Conservation (phyloP, 2,797 vertebrate species). For the Melanotaenia maccullochi region DNA sequence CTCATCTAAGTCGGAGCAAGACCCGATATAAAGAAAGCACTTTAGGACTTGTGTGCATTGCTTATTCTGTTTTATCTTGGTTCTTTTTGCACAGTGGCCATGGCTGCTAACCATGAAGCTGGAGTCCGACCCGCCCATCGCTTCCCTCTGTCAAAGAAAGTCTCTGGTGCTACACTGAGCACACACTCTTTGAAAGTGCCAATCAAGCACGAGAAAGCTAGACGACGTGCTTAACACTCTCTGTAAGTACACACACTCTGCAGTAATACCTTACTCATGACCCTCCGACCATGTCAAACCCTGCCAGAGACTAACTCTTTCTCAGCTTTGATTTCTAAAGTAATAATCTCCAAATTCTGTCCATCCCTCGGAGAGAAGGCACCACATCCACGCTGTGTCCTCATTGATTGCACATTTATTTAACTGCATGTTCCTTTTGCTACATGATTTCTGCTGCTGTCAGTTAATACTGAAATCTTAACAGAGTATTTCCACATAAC, state of each 20-base stretch:
- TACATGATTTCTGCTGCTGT: background rate
- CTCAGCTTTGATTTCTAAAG: conserved; percentile 17
- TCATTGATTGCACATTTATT: conserved; percentile 5
- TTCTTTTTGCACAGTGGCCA: conserved; percentile 53
- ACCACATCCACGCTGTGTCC: background rate
- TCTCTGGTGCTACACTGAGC: conserved; percentile 61
- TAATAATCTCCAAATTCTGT: conserved; percentile 20
- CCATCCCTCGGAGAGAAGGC: conserved; percentile 8
- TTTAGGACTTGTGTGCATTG: background rate
- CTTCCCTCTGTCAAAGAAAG: conserved; percentile 47
- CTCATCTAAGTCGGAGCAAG: conserved; percentile 4
- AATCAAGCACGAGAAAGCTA: conserved; percentile 58
- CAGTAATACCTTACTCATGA: conserved; percentile 19
- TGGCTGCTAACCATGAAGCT: conserved; percentile 64
- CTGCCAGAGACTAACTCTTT: conserved; percentile 20
- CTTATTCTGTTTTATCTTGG: conserved; percentile 30
- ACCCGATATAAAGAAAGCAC: conserved; percentile 6
- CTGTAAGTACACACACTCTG: conserved; percentile 62
- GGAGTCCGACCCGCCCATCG: conserved; percentile 55
- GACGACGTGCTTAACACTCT: conserved; percentile 59
- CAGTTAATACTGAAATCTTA: conserved; percentile 2
- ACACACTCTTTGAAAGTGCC: conserved; percentile 60
- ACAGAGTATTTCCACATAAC: conserved; percentile 13
- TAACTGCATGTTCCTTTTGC: conserved; percentile 11
- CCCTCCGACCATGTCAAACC: conserved; percentile 29